Evolutionary conservation across 2,113 vertebrate genomes (phyloP).

Genomic region (Antennarius striatus): DNA sequence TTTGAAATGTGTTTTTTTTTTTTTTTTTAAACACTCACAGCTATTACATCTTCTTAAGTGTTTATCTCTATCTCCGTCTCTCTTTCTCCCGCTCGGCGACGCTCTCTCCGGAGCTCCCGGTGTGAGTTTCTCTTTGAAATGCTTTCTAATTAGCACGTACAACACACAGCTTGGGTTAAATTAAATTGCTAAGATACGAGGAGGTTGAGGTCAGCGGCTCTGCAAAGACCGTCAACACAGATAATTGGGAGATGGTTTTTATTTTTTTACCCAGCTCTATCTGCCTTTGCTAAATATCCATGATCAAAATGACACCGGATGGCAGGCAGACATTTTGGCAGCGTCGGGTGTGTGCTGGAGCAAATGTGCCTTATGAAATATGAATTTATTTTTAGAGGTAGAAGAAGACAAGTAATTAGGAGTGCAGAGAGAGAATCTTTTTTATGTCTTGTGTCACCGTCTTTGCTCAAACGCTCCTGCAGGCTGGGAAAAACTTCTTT

Average conservation of each 20-base stretch:
- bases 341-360: constrained; percentile 24
- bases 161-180: constrained; percentile 73
- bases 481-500: constrained; percentile 34
- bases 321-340: constrained; percentile 45
- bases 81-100: constrained; percentile 8
- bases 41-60: constrained; percentile 48
- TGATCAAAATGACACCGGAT: constrained; percentile 76
- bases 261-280: neutral
- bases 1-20: constrained; percentile 37
- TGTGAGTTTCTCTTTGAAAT: constrained; percentile 73
- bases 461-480: constrained; percentile 36
- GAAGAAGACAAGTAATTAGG: constrained; percentile 69
- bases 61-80: constrained; percentile 43
- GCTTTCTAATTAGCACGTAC: constrained; percentile 75
- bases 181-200: constrained; percentile 77
- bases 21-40: constrained; percentile 42
- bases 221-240: constrained; percentile 69
- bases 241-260: constrained; percentile 73
- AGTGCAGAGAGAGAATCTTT: constrained; percentile 60
- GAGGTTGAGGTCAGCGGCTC: constrained; percentile 77
- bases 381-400: constrained; percentile 68
- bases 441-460: constrained; percentile 52
- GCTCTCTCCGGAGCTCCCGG: constrained; percentile 22
- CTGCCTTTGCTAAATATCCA: constrained; percentile 61
- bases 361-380: constrained; percentile 49